These are phyloP conservation scores for Morpho deidamia DNA, from an alignment of 2,888 invertebrate species.

Conservation along the genomic window DNA sequence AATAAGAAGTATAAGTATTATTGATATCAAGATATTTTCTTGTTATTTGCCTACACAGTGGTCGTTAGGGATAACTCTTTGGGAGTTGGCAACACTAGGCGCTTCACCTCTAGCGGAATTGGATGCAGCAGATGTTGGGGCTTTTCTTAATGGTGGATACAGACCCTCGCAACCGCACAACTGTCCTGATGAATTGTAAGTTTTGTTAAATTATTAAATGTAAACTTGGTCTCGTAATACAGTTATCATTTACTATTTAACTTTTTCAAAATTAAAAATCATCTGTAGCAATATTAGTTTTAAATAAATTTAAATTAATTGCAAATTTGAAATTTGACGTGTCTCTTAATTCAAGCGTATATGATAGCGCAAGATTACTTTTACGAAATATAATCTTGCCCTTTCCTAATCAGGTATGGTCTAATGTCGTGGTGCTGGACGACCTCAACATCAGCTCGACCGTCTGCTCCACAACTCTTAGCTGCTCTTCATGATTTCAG, in stretches of 20 bases:
- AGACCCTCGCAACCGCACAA: conserved; percentile 93
- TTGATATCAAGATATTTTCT: background rate
- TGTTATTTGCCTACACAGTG: conserved; percentile 76
- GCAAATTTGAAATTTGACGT: background rate
- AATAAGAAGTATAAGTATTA: too few relatives aligned
- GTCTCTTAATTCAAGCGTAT: background rate
- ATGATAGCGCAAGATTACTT: background rate
- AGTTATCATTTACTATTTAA: background rate
- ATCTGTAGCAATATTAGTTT: too few relatives aligned
- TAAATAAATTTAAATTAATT: too few relatives aligned
- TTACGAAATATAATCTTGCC: background rate
- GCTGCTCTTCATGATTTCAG: conserved; percentile 86
- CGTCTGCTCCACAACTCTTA: conserved; percentile 83
- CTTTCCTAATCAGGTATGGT: conserved; percentile 74
- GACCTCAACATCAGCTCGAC: conserved; percentile 80
- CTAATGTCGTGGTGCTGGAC: conserved; percentile 88
- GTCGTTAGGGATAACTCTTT: conserved; percentile 96
- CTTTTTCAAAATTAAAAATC: background rate
- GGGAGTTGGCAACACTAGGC: conserved; percentile 95
- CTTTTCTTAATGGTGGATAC: conserved; percentile 92
- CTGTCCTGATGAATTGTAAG: conserved; percentile 97
- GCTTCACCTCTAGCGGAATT: conserved; percentile 94
- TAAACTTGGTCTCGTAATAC: background rate
- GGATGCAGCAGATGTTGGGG: conserved; percentile 94
- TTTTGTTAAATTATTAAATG: conserved; percentile 30